phyloP scores from a whole-genome alignment of 2,113 vertebrate genomes.

The Cyanoramphus novaezelandiae region DNA sequence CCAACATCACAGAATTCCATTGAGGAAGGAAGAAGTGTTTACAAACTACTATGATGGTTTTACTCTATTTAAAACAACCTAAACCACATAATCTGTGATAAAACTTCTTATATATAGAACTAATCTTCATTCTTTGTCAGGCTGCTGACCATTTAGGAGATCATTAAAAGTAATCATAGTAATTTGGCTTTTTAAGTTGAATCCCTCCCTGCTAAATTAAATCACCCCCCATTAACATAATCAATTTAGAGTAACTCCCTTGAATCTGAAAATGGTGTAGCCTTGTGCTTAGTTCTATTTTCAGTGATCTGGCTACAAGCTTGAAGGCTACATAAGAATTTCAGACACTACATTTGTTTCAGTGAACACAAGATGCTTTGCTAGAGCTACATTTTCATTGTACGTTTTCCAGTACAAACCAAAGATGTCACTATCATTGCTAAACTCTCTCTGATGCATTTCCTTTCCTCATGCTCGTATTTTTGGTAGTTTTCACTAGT shows the following conservation, averaged over 20 bases:
- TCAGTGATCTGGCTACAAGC: neutral
- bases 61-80: neutral
- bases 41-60: neutral
- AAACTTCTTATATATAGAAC: neutral
- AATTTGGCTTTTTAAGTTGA: neutral
- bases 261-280: neutral
- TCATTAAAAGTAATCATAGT: neutral
- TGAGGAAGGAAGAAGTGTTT: neutral
- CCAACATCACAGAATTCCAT: neutral
- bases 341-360: neutral
- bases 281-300: neutral
- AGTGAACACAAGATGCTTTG: neutral
- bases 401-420: neutral
- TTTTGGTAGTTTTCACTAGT: neutral
- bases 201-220: neutral
- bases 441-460: neutral
- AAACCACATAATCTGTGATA: neutral
- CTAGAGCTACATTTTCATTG: neutral
- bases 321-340: neutral
- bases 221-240: neutral
- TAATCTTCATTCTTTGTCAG: neutral
- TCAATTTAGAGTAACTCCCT: neutral
- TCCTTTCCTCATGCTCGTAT: neutral
- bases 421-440: neutral
- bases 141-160: neutral